phyloP scores from a whole-genome alignment of 2,888 invertebrate genomes.

The Brachynemurus nebulosus region DNA sequence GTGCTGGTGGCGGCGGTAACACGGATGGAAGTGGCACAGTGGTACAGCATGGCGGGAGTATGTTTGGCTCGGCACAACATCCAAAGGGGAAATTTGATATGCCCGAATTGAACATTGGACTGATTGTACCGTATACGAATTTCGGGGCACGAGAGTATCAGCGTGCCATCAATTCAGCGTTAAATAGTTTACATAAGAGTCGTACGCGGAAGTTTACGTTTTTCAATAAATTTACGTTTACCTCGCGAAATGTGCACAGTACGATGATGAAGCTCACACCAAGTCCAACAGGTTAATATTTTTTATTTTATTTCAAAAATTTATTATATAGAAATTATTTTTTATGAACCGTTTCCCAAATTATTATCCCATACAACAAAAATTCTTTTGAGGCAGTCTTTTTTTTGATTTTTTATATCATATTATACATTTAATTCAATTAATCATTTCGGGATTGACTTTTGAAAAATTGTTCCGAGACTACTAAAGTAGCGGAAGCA shows the following conservation, averaged over 20 bases:
- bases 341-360: no score
- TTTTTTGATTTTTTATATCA: no score
- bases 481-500: no score
- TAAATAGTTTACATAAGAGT: slow-evolving; percentile 41
- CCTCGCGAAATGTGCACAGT: slow-evolving; percentile 44
- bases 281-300: slow-evolving; percentile 53
- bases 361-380: no score
- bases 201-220: slow-evolving; percentile 44
- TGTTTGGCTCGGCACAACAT: slow-evolving; percentile 11
- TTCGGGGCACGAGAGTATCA: slow-evolving; percentile 53
- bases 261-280: slow-evolving; percentile 58
- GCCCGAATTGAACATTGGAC: slow-evolving; percentile 36
- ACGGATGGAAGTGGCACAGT: neutral
- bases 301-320: neutral
- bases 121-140: slow-evolving; percentile 46
- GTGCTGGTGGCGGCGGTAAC: neutral
- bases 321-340: neutral
- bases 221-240: slow-evolving; percentile 48
- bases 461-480: no score
- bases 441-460: no score
- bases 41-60: neutral
- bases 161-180: slow-evolving; percentile 47
- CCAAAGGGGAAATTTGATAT: slow-evolving; percentile 8
- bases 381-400: no score
- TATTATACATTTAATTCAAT: no score